phyloP scores from a whole-genome alignment of 92 coral and sea anemone species.

The Zoanthus solanderi region DNA sequence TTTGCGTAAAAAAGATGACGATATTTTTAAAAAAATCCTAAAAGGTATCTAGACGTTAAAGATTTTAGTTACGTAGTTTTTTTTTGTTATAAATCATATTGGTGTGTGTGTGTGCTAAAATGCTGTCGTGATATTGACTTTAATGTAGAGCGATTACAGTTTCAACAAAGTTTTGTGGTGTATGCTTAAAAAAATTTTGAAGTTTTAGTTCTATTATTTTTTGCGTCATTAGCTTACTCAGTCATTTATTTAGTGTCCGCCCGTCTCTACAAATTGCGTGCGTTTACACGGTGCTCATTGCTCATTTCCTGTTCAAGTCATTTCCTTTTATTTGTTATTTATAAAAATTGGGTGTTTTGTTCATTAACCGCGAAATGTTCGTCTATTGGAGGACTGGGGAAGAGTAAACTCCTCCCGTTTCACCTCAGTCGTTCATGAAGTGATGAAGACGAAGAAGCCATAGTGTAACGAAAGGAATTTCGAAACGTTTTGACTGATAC shows the following conservation, averaged over 20 bases:
- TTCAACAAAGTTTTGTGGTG: not conserved
- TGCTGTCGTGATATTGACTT: too few relatives aligned
- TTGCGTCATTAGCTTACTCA: slow-evolving; percentile 4
- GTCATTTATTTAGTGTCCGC: not conserved
- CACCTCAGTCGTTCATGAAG: slow-evolving; percentile 25
- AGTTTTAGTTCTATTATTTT: not conserved
- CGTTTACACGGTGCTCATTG: not conserved
- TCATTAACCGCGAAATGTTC: not conserved
- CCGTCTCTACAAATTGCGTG: not conserved
- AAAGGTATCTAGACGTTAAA: too few relatives aligned
- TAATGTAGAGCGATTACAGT: too few relatives aligned
- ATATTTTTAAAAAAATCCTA: too few relatives aligned
- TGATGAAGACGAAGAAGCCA: slow-evolving; percentile 33
- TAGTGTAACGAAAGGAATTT: slow-evolving; percentile 16
- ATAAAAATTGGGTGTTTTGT: not conserved
- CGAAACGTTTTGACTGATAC: slow-evolving; percentile 8
- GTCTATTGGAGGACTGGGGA: slow-evolving; percentile 18
- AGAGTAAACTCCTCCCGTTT: slow-evolving; percentile 49
- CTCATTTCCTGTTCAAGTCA: not conserved
- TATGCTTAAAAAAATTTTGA: not conserved
- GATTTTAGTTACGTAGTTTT: too few relatives aligned
- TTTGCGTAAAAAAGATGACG: too few relatives aligned
- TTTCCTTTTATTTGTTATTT: not conserved
- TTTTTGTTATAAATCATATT: too few relatives aligned
- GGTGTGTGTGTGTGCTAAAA: too few relatives aligned